phyloP scores from a whole-genome alignment of 2,113 vertebrate genomes.

The Scophthalmus maximus region DNA sequence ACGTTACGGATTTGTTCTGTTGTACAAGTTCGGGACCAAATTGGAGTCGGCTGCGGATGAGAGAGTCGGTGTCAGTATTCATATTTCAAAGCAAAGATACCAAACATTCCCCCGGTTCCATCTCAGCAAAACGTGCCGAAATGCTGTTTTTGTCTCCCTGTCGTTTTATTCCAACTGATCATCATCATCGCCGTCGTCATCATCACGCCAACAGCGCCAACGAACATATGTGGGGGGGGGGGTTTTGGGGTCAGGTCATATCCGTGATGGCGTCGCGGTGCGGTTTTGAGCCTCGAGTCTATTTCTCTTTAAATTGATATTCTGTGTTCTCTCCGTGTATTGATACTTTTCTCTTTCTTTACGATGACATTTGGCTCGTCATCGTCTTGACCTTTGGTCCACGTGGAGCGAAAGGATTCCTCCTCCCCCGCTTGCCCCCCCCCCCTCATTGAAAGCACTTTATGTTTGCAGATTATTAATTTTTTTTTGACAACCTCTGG shows the following conservation, averaged over 20 bases:
- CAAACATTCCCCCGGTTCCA: neutral
- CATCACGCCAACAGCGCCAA: neutral
- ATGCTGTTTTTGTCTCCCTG: neutral
- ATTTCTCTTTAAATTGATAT: conserved; percentile 6
- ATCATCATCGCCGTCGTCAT: neutral
- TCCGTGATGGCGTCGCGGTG: no score
- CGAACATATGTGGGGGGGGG: no score
- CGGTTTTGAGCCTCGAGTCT: neutral
- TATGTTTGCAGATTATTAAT: conserved; percentile 57
- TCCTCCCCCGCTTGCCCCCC: conserved; percentile 35
- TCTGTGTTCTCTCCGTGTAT: neutral
- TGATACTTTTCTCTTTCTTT: neutral
- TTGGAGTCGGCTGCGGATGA: neutral
- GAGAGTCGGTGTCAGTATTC: no score
- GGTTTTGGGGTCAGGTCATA: conserved; percentile 2
- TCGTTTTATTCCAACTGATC: neutral
- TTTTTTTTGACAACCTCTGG: no score
- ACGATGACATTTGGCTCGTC: neutral
- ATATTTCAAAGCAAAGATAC: neutral
- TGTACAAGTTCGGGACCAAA: neutral
- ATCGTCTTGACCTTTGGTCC: neutral
- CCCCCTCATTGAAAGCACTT: conserved; percentile 75
- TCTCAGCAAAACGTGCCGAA: neutral
- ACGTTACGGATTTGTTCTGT: no score
- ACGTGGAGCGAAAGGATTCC: neutral